Evolutionary conservation across 2,797 vertebrate species (phyloP).

Genomic region (Pteronotus mesoamericanus): DNA sequence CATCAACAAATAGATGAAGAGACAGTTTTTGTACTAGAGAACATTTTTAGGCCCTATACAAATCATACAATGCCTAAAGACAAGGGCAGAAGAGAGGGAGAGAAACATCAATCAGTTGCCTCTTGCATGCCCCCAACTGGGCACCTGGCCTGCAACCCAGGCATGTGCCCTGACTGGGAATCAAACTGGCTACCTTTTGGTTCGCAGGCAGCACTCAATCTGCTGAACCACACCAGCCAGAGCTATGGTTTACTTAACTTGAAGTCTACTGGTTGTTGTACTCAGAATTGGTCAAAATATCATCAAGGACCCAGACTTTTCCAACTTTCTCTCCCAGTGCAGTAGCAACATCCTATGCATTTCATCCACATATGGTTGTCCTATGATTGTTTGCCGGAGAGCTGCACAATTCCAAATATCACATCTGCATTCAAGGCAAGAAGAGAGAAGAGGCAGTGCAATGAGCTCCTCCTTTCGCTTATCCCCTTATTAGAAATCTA

Average conservation of each 20-base stretch:
- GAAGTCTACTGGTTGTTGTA: background rate
- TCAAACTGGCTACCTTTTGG: background rate
- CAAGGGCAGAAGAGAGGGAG: no score
- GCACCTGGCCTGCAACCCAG: no score
- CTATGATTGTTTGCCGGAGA: background rate
- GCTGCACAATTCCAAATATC: background rate
- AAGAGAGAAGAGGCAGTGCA: background rate
- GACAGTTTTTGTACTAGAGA: background rate
- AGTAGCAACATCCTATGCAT: background rate
- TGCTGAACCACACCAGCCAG: background rate
- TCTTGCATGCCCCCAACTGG: no score
- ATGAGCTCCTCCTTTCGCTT: background rate
- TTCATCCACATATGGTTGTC: background rate
- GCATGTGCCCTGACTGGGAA: background rate
- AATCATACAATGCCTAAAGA: background rate
- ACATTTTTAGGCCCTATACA: background rate
- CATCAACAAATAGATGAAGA: background rate
- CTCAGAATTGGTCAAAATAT: background rate
- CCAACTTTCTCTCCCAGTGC: background rate
- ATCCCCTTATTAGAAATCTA: background rate
- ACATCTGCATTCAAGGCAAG: background rate
- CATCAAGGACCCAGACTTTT: background rate
- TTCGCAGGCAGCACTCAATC: background rate
- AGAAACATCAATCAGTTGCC: no score
- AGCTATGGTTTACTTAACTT: background rate